Evolutionary conservation across 2,888 invertebrate genomes (phyloP).

Genomic region (Cosmia trapezina): DNA sequence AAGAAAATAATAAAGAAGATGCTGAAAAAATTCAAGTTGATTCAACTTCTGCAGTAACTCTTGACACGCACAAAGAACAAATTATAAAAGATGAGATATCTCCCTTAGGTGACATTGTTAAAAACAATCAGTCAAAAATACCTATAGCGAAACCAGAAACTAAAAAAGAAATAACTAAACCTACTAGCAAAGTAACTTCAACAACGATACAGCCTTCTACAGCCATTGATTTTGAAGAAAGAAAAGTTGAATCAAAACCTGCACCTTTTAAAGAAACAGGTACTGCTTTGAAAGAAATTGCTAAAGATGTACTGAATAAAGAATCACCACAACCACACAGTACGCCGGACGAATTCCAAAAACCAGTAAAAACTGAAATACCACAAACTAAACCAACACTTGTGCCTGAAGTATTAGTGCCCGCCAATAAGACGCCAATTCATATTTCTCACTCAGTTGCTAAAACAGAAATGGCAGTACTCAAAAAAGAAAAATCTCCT

Average conservation of each 20-base stretch:
- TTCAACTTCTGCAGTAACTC: neutral
- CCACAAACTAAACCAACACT: slow-evolving; percentile 2
- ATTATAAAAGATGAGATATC: neutral
- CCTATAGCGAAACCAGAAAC: slow-evolving; percentile 35
- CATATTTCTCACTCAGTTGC: slow-evolving; percentile 3
- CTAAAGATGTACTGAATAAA: slow-evolving; percentile 19
- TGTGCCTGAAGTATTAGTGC: neutral
- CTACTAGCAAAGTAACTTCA: slow-evolving; percentile 7
- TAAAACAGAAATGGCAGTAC: slow-evolving; percentile 19
- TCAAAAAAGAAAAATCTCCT: slow-evolving; percentile 19
- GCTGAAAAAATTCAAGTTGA: slow-evolving; percentile 4
- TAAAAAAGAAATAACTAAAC: slow-evolving; percentile 14
- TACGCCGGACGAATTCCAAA: slow-evolving; percentile 10
- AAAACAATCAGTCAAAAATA: slow-evolving; percentile 49
- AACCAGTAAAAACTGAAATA: slow-evolving; percentile 17
- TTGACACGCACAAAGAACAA: slow-evolving; percentile 14
- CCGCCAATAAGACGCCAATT: slow-evolving; percentile 11
- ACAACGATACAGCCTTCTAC: neutral
- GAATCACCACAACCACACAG: slow-evolving; percentile 4
- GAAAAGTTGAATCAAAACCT: slow-evolving; percentile 4
- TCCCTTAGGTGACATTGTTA: slow-evolving; percentile 1
- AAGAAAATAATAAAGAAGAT: slow-evolving; percentile 14
- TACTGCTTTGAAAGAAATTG: slow-evolving; percentile 7
- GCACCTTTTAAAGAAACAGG: slow-evolving; percentile 3
- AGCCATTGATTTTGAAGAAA: slow-evolving; percentile 3